Evolutionary conservation across 2,888 invertebrate species (phyloP), one percentile per base, ranked within the genome.

Genomic region (Panzeria rudis): DNA sequence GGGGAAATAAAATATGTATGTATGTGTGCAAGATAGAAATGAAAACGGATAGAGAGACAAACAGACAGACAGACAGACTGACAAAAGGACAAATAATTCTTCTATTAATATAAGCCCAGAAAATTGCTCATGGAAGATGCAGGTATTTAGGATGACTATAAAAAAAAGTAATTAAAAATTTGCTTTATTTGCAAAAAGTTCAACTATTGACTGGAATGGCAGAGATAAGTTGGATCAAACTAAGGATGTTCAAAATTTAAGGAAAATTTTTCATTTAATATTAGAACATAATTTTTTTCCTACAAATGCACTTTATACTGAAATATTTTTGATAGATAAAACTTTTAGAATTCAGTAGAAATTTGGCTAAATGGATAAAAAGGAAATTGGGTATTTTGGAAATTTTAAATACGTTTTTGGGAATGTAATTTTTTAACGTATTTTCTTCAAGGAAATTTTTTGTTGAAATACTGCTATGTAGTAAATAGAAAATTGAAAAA

Each of bases 151-250:
- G 54, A 54, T 59, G 59, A 59, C 13, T 9, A 2, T 59, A 29
- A 25, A 50, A 35, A 44, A 66, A 52, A 52, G 41, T 75, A 64
- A 64, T 75, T 52, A 52, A 64, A 73, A 75, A 75, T 62, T 75
- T 64, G 52, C 35, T 35, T 35, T 64, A 62, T 69, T 25, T 13
- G 52, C 35, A 17, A 69, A 69, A 69, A 38, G 5, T 59, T 35
- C 6, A 25, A 7, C 25, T 13, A 15, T 54, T 38, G 54, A 44
- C 44, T 6, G 23, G 9, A 38, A 15, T 38, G 6, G 9, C 23
- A 52, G n/a, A 15, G 15, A 9, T 35, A 20, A 38, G 23, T 17
- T 11, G n/a, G 23, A 23, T 15, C 50, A 15, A 32, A 1, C 1
- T 23, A n/a, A 23, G 41, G 38, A 7, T 41, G 0, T 5, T 11